phyloP scores from a whole-genome alignment of 1,140 invertebrate genomes.

The Heliconius melpomene region DNA sequence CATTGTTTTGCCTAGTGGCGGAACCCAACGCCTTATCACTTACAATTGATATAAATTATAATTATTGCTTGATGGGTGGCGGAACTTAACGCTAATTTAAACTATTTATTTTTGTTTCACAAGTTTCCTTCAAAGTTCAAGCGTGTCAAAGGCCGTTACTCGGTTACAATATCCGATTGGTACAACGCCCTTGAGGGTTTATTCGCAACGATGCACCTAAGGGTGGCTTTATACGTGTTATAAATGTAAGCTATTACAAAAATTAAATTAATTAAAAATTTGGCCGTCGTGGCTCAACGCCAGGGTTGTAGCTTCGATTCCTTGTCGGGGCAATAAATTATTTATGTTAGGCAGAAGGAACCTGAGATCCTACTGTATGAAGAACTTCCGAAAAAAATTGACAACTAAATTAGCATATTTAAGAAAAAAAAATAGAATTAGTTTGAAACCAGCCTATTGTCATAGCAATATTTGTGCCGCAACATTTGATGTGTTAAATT shows the following conservation, averaged over 20 bases:
- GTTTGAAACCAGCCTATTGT: slow-evolving; percentile 6
- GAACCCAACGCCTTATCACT: too few species aligned
- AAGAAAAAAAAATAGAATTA: neutral
- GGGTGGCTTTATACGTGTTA: neutral
- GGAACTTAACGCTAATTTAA: neutral
- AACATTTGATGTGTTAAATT: slow-evolving; percentile 39
- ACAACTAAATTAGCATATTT: neutral
- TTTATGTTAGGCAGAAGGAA: too few species aligned
- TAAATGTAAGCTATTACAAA: neutral
- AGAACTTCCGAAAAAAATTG: too few species aligned
- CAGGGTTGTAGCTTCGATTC: too few species aligned
- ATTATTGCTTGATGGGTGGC: neutral
- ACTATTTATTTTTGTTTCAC: neutral
- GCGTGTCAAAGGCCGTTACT: slow-evolving; percentile 30
- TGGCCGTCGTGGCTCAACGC: too few species aligned
- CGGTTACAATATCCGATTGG: slow-evolving; percentile 34
- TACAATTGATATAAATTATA: too few species aligned
- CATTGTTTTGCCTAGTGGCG: neutral
- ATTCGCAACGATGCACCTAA: slow-evolving; percentile 19
- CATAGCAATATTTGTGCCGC: slow-evolving; percentile 15
- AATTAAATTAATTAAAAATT: too few species aligned
- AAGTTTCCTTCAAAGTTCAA: slow-evolving; percentile 26
- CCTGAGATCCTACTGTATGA: too few species aligned
- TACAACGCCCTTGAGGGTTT: slow-evolving; percentile 30
- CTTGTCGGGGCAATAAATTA: too few species aligned